Evolutionary conservation across 1,140 invertebrate species (phyloP), one percentile per base, ranked within the genome.

Genomic region (Nephotettix cincticeps): DNA sequence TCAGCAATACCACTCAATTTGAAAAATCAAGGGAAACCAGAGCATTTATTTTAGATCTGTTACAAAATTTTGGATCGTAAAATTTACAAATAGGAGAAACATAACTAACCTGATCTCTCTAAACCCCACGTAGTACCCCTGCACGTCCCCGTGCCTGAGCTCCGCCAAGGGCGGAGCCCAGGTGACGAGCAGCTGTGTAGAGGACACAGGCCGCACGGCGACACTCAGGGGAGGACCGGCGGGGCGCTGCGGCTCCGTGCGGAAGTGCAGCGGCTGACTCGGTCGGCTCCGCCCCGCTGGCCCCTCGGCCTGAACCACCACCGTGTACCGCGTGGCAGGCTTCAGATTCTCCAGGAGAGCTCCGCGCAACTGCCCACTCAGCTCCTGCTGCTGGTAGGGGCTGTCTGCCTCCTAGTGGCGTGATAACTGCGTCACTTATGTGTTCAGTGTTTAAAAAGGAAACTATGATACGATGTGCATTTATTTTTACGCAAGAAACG

Each of bases 221-320:
- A 95, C 83, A 78, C 89, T 89, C 1, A 88, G 79, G 0, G 93
- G 93, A 0, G 92, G 86, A 13, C 90, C 91, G 4, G 89, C 88
- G 0, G 91, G 91, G 61, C 90, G 85, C 81, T 93, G 91, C 27
- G 93, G 91, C 70, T 91, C 87, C 0, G 93, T 94, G 73, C 83
- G 86, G 0, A 92, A 85, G 0, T 83, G 75, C 2, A 94, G 77
- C 69, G 89, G 88, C n/a, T 86, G 80, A 66, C 91, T 92, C 0
- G 91, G 89, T 1, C 83, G 80, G 75, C 92, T 92, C 72, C 86
- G 83, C 1, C 92, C 92, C 0, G 92, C 88, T 1, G 88, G 86
- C 23, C 93, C 93, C 79, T 91, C 89, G 0, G 92, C 92, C 68
- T 90, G 86, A 0, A 95, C 85, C 17, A 91, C 82, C 68, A 95